Base-by-base conservation (phyloP, 2,797 vertebrate genomes). In the Yasuhikotakia modesta region DNA sequence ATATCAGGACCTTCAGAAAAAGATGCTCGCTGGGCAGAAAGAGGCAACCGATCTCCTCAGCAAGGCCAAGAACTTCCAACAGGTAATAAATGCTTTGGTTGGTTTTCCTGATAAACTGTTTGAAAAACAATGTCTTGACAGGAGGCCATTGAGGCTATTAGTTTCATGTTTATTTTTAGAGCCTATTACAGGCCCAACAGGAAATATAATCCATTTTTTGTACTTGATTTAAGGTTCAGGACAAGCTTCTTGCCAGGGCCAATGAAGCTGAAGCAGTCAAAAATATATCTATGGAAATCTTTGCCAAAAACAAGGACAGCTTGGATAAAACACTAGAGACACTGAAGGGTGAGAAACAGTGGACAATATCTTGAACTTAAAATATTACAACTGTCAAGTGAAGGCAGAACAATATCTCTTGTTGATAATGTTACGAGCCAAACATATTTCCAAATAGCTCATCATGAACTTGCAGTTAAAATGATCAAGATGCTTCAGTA, bases 301-400 rank as follows among this genome's bases (percentile, higher is more conserved):
- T 96, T 87, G 91, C 90, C 1, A 71, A 82, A 85, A 95, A 95
- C 73, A 91, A 92, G 61, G 86, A 91, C 0, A 92, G 93, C 71
- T 89, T 99, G 82, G 92, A 96, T 8, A 86, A 88, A n/a, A 92
- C 93, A 69, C 87, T 96, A 35, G 87, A 87, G 63, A 92, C 87
- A 48, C 93, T 99, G 50, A 90, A 73, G 90, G 97, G 96, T 98
- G 87, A 57, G 24, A 16, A 72, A 2, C 39, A 53, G 5, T n/a
- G 48, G 14, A 48, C 46, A 5, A 11, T 50, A 50, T 16, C 48
- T 17, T 53, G 0, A 8, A 0, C 14, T 48, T 13, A 58, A 58
- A 16, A 16, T 13, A 39, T 39, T 39, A 39, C 35, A 39, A 39
- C 35, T 39, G 35, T 8, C 35, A 39, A 1, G 35, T 39, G 35